Percentiles rank a stretch among this genome's conserved stretches.
Evolutionary conservation across 2,113 vertebrate species (phyloP).

Genomic region (Malaclemys terrapin): DNA sequence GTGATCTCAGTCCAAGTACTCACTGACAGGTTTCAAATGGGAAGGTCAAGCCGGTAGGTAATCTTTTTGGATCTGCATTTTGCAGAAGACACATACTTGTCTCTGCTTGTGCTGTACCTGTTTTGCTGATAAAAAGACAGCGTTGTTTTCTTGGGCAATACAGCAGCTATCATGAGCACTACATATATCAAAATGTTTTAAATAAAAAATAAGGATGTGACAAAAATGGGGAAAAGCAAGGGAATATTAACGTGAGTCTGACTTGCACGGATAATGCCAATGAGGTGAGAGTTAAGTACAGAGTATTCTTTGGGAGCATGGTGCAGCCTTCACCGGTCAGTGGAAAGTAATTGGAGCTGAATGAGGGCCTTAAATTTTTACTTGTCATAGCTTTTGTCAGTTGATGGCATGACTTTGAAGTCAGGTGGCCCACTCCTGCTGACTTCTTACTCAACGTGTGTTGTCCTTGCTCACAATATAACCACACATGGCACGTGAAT

Average conservation of each 20-base stretch:
- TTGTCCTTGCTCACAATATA: fast-evolving
- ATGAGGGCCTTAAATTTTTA: background rate
- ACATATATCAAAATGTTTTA: background rate
- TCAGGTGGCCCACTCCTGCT: fast-evolving
- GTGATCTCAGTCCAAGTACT: background rate
- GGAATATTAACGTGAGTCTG: background rate
- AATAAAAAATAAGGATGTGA: background rate
- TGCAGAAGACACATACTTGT: fast-evolving
- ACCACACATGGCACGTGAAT: fast-evolving
- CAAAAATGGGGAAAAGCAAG: background rate
- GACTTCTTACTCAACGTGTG: fast-evolving
- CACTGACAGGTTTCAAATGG: fast-evolving
- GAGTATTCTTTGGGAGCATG: background rate
- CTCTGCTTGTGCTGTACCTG: background rate
- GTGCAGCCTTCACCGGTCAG: background rate
- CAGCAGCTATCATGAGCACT: background rate
- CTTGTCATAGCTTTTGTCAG: fast-evolving
- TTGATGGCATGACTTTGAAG: fast-evolving
- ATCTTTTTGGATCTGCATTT: background rate
- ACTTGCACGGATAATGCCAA: fast-evolving
- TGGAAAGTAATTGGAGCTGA: background rate
- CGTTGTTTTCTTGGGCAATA: background rate
- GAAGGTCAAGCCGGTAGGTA: background rate
- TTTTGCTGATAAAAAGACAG: background rate
- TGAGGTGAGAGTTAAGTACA: fast-evolving